These are phyloP conservation scores for Arremon brunneinucha DNA, from an alignment of 2,797 vertebrate genomes.

Conservation along the genomic window DNA sequence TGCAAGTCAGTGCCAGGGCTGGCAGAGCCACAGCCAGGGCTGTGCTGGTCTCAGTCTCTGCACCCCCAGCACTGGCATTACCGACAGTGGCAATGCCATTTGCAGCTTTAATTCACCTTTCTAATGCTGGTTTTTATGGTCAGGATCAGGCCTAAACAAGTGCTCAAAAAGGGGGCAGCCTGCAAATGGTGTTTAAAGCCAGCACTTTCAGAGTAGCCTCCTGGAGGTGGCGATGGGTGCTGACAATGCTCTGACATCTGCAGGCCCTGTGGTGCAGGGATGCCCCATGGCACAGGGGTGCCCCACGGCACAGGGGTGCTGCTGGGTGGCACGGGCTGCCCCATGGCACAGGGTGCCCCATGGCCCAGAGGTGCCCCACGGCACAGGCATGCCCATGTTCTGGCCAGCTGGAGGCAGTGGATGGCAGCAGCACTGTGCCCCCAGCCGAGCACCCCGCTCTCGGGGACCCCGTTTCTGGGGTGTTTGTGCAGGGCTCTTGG, in stretches of 20 bases:
- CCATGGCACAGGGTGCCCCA: too few species aligned
- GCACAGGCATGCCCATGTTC: background rate
- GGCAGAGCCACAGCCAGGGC: background rate
- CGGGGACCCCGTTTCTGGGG: background rate
- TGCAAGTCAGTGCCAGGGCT: background rate
- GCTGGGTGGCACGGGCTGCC: background rate
- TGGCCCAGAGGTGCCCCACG: too few species aligned
- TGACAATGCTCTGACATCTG: background rate
- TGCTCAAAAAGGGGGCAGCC: background rate
- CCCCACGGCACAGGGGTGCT: too few species aligned
- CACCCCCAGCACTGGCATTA: background rate
- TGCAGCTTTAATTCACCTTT: background rate
- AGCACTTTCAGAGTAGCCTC: background rate
- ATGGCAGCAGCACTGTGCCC: background rate
- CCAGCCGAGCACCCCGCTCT: accelerated
- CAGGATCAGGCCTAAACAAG: background rate
- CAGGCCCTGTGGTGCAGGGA: background rate
- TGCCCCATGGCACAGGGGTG: background rate
- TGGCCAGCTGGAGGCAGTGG: accelerated
- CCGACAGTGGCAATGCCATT: background rate
- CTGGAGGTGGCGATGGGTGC: background rate
- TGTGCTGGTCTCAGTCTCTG: background rate
- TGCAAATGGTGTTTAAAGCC: background rate
- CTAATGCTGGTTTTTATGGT: background rate
- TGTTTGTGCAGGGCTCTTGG: background rate